Percentiles rank a stretch among this genome's conserved stretches.
phyloP scores from a whole-genome alignment of 2,797 vertebrate genomes.

The Eulemur mongoz region DNA sequence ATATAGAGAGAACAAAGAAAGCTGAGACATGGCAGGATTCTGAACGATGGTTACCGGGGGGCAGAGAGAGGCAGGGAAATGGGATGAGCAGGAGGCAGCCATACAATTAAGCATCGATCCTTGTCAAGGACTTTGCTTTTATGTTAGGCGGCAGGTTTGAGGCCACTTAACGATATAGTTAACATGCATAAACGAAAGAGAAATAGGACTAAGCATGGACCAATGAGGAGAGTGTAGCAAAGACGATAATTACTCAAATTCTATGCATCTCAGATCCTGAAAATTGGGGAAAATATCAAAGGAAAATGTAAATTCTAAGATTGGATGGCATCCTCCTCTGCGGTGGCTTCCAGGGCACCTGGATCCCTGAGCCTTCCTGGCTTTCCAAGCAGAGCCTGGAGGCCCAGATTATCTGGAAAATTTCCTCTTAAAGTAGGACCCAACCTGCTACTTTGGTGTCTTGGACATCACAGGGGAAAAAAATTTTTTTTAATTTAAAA shows the following conservation, averaged over 20 bases:
- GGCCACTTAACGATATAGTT: background rate
- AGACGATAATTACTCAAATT: background rate
- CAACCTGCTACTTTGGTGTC: background rate
- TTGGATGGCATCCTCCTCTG: fast-evolving
- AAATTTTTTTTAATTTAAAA: background rate
- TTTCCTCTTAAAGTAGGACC: background rate
- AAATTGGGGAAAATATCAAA: background rate
- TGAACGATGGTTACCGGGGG: background rate
- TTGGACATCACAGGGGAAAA: background rate
- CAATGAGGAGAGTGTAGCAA: background rate
- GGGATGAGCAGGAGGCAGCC: background rate
- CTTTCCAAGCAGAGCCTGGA: background rate
- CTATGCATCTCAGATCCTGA: background rate
- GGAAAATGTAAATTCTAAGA: background rate
- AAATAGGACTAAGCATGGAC: background rate
- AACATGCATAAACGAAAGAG: background rate
- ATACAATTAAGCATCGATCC: background rate
- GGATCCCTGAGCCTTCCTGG: background rate
- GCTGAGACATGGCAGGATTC: background rate
- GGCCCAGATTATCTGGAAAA: background rate
- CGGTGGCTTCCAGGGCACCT: background rate
- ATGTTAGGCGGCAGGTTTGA: background rate
- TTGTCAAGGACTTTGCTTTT: background rate
- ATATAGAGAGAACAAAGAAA: background rate
- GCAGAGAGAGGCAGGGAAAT: background rate